phyloP scores from a whole-genome alignment of 2,888 invertebrate genomes.

The Euplagia quadripunctaria region DNA sequence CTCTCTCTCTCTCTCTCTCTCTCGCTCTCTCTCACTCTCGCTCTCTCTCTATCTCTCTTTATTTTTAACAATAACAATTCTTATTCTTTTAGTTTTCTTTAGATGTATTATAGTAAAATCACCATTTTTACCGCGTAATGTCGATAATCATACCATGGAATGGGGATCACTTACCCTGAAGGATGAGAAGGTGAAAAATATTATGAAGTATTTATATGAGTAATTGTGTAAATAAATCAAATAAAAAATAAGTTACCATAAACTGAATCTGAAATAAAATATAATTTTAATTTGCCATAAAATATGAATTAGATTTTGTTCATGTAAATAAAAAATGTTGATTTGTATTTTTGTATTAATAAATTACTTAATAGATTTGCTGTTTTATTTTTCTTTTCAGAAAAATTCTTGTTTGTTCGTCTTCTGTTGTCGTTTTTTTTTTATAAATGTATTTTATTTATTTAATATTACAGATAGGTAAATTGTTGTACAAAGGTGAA shows the following conservation, averaged over 20 bases:
- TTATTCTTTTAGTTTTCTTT: not conserved
- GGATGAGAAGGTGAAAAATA: not conserved
- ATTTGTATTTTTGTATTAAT: conserved; percentile 46
- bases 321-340: conserved; percentile 40
- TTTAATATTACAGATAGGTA: too few relatives aligned
- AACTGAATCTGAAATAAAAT: conserved; percentile 7
- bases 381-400: conserved; percentile 16
- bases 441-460: too few relatives aligned
- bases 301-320: conserved; percentile 20
- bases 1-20: too few relatives aligned
- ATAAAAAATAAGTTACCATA: conserved; percentile 3
- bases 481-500: too few relatives aligned
- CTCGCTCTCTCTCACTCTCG: too few relatives aligned
- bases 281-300: conserved; percentile 27
- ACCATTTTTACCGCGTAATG: not conserved
- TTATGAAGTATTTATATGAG: too few relatives aligned
- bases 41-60: not conserved
- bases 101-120: not conserved
- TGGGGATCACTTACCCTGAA: not conserved
- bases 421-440: not conserved
- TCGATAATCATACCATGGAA: not conserved
- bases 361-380: conserved; percentile 25
- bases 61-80: not conserved
- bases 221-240: conserved; percentile 14
- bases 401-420: not conserved